Base-by-base conservation (phyloP, 2,797 vertebrate genomes). In the Morelia viridis region DNA sequence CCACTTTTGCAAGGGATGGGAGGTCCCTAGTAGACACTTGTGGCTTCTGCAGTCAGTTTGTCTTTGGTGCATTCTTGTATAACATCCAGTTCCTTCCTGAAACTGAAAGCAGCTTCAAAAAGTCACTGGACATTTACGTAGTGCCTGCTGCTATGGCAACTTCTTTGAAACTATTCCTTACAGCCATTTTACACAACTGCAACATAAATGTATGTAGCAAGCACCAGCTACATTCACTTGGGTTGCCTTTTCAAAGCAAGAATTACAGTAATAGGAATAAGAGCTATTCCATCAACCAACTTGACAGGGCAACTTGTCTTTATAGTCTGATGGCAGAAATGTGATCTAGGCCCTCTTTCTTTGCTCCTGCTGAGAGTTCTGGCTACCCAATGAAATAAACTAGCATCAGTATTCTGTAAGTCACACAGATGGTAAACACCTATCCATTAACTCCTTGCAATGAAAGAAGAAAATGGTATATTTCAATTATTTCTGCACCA, bases 231-330 rank as follows among this genome's bases (percentile, higher is more conserved):
- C 87, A 61, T 41, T 31, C 89, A 68, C 31, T 15, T 88, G 83
- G 76, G 35, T 31, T 35, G 88, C 87, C 90, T 61, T 19, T 80
- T 93, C 31, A 24, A 22, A 4, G 1, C 0, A 84, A 86, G 90
- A 89, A 64, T 61, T 58, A 41, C 35, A 41, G 35, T 41, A 94
- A 88, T 8, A 24, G 26, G 91, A 0, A 89, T 65, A 94, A 93
- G 60, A 93, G 57, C 35, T 11, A 15, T 88, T 83, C 0, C 85
- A 88, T 91, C 94, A 94, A 12, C 68, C 11, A 31, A 53, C 4
- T 68, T 41, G 93, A 95, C 12, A 12, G 62, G 89, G 57, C 9
- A 0, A 0, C 60, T 91, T 92, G 89, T 91, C 46, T 50, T 7
- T 93, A 84, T 61, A 61, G 62, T 8, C 31, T 60, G 19, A n/a